Base-by-base conservation (phyloP, 2,113 vertebrate genomes). In the Campylomormyrus tamandua region DNA sequence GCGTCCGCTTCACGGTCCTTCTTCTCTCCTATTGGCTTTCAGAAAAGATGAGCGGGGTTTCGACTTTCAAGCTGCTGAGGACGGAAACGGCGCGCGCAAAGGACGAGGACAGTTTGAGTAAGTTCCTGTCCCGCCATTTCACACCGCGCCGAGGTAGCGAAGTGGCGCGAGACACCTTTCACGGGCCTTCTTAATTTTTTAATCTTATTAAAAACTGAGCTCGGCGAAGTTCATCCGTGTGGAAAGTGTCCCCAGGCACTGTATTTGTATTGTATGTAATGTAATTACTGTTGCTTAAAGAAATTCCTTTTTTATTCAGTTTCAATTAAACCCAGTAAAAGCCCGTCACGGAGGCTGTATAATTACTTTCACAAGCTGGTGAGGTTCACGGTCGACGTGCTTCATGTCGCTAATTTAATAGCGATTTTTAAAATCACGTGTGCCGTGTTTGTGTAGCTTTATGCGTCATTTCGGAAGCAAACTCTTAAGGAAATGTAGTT, bases 51-150 rank as follows among this genome's bases (percentile, higher is more conserved):
- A 96, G 95, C 93, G 93, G 95, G 91, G 90, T 96, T 92, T 96
- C 96, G 89, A 95, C 96, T 49, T 96, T 97, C 95, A 97, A 97
- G 91, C 95, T 95, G 83, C 92, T 96, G 91, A 95, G 93, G 92
- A 95, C 96, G 70, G 95, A 93, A 3, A 10, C 93, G 27, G 91
- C 92, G 42, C 94, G 93, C 87, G 93, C 94, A 42, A 95, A 96
- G 90, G 96, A 97, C 58, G 97, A 97, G 93, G 97, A 97, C 93
- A 96, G 94, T 91, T 94, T 97, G 91, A 96, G 96, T 97, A 96
- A 97, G 97, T 83, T 39, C 7, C 49, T 56, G n/a, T 11, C 48
- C 53, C 6, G 4, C 52, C 10, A 24, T 39, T n/a, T 83, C 15
- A 35, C 24, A 8, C 17, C 27, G 56, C 24, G 56, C 56, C 21